phyloP scores from a whole-genome alignment of 2,888 invertebrate species.

The Nymphalis c-album region DNA sequence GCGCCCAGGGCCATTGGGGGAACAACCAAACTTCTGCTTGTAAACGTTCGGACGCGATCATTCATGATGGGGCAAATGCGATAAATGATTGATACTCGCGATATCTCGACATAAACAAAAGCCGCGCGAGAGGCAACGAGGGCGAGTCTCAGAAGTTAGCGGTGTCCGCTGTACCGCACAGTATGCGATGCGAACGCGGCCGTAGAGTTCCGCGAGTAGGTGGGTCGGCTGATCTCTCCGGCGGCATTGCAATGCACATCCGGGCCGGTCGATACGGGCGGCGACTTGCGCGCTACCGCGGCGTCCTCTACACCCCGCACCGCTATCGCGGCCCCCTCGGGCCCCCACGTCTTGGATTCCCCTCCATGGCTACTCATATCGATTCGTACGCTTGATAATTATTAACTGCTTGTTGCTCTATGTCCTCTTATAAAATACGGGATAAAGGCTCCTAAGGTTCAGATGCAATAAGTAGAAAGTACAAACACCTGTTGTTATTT shows the following conservation, averaged over 20 bases:
- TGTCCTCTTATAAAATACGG: constrained; percentile 19
- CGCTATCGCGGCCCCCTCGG: constrained; percentile 59
- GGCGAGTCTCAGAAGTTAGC: constrained; percentile 35
- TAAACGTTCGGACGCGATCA: constrained; percentile 29
- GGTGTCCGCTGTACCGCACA: constrained; percentile 36
- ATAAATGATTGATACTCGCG: constrained; percentile 26
- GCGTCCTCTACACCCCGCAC: constrained; percentile 56
- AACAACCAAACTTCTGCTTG: constrained; percentile 20
- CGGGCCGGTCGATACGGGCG: constrained; percentile 77
- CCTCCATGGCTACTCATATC: constrained; percentile 66
- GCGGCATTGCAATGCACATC: constrained; percentile 74
- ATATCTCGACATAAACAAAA: constrained; percentile 30
- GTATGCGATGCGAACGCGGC: constrained; percentile 47
- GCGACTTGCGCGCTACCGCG: constrained; percentile 75
- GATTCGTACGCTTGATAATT: constrained; percentile 72
- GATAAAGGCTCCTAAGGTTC: not conserved
- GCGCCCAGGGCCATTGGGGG: constrained; percentile 26
- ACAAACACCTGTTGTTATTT: too few species aligned
- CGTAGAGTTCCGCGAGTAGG: constrained; percentile 59
- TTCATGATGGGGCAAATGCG: constrained; percentile 33
- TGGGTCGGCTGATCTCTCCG: constrained; percentile 68
- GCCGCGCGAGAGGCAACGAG: constrained; percentile 36
- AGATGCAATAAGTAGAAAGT: not conserved
- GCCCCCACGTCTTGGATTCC: constrained; percentile 51
- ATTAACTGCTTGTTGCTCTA: constrained; percentile 47